Evolutionary conservation across 2,888 invertebrate species (phyloP).

Genomic region (Osedax frankpressi): DNA sequence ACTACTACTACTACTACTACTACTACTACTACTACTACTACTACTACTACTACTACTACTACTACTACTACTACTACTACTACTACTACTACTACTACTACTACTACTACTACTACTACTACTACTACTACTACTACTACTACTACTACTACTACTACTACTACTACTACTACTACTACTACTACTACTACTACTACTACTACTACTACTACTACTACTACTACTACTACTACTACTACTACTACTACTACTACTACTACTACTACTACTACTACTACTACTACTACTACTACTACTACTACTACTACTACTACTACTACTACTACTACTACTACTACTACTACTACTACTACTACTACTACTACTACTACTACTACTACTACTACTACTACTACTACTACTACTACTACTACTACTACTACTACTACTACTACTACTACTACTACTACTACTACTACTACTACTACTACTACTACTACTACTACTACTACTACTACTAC

Average conservation of each 20-base stretch:
- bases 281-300: slow-evolving; percentile 10
- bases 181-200: background rate
- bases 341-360: slow-evolving; percentile 9
- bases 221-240: slow-evolving; percentile 12
- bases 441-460: slow-evolving; percentile 10
- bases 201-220: slow-evolving; percentile 8
- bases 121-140: slow-evolving; percentile 10
- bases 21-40: slow-evolving; percentile 1
- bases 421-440: slow-evolving; percentile 9
- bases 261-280: slow-evolving; percentile 9
- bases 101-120: slow-evolving; percentile 12
- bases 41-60: background rate
- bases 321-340: slow-evolving; percentile 9
- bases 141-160: slow-evolving; percentile 5
- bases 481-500: slow-evolving; percentile 9
- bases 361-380: slow-evolving; percentile 10
- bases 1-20: background rate
- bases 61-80: slow-evolving; percentile 11
- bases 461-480: slow-evolving; percentile 11
- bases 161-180: background rate
- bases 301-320: slow-evolving; percentile 11
- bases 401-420: slow-evolving; percentile 9
- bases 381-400: slow-evolving; percentile 11
- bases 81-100: slow-evolving; percentile 12
- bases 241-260: slow-evolving; percentile 9